These are phyloP conservation scores for Bursaphelenchus okinawaensis DNA, from an alignment of 2,888 invertebrate genomes.

Conservation along the genomic window DNA sequence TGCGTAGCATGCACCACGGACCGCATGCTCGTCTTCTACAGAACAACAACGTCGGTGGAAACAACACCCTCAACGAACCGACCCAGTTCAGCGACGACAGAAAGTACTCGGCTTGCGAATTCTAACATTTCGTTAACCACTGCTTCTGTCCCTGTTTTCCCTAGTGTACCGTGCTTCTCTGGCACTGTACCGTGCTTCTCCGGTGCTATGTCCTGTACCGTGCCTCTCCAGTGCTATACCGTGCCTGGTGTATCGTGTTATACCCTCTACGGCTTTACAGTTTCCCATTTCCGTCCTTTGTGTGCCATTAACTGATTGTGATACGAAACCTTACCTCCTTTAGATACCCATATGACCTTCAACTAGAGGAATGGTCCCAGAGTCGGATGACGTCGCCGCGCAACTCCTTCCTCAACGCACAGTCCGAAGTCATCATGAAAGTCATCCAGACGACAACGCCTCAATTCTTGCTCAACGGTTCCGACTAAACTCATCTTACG, in stretches of 20 bases:
- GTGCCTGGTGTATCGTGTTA: no score
- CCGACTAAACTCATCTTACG: no score
- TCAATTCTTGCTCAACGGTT: conserved; percentile 2
- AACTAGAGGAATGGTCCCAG: conserved; percentile 7
- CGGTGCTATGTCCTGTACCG: no score
- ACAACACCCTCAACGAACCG: conserved; percentile 7
- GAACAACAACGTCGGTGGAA: neutral
- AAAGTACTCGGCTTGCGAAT: conserved; percentile 12
- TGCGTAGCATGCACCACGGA: neutral
- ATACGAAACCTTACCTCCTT: neutral
- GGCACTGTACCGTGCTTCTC: no score
- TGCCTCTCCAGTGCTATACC: no score
- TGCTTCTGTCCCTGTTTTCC: neutral
- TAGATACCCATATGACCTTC: conserved; percentile 3
- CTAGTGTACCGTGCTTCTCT: no score
- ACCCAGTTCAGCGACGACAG: conserved; percentile 21
- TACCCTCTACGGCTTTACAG: neutral
- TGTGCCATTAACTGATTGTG: neutral
- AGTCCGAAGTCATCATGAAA: neutral
- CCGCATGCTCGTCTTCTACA: neutral
- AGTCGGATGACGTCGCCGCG: neutral
- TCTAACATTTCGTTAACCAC: conserved; percentile 1
- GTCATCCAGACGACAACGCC: conserved; percentile 4
- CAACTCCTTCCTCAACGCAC: neutral
- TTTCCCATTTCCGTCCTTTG: neutral